Evolutionary conservation across 2,888 invertebrate species (phyloP), one percentile per base, ranked within the genome.

Genomic region (Trachelus stipa): DNA sequence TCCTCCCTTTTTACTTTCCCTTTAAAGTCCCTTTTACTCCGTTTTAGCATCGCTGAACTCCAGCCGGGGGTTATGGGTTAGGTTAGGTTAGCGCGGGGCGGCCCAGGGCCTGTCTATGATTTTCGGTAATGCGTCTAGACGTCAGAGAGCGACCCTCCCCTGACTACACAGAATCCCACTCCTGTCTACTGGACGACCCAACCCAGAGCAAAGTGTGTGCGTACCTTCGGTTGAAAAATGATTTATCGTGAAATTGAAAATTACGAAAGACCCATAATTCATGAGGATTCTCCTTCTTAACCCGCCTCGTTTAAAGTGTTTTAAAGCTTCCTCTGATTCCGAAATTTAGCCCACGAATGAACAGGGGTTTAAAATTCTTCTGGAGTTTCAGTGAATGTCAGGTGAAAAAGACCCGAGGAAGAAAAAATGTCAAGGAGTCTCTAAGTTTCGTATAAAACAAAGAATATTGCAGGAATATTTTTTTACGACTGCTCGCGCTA

Each of bases 51-150:
- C 15, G 56, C 56, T 56, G 9, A 23, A 56, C 23, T 56, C 23
- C 56, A 56, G 23, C 23, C 56, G 23, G 56, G 56, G 56, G 15
- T 15, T 12, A 15, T 40, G 12, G 40, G 40, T 40, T 23, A 23
- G 40, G 56, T 56, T 56, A 9, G 56, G 56, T 56, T 56, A 23
- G 23, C 56, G 9, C 40, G 23, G 40, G 40, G 40, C 6, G 40
- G 40, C 1, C 23, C 56, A 9, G 23, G 56, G 23, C 9, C 56
- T 23, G 56, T 23, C 4, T 73, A 68, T 34, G 33, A 78, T 76
- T 78, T 78, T 76, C 37, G 74, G 74, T 73, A 76, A 78, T 76
- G 40, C 73, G 80, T 80, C 80, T 78, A 76, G 76, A 78, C 78
- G 76, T 34, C 34, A 76, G 69, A 77, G 78, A 30, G 68, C 34